Conservation (phyloP, 2,888 invertebrate species). For the Diplazon laetatorius region DNA sequence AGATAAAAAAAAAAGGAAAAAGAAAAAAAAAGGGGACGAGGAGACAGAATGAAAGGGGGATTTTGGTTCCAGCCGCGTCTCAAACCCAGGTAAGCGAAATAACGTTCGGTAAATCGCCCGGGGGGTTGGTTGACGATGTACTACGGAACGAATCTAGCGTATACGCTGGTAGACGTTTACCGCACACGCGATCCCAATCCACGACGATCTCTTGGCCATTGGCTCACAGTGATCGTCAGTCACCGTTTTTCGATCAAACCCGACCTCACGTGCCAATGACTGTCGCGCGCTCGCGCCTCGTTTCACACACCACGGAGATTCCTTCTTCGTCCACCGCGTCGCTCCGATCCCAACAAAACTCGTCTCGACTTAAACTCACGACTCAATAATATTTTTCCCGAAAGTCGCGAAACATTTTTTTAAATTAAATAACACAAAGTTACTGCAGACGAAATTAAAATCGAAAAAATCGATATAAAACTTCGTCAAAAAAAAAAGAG, state of each 20-base stretch:
- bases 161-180: not conserved
- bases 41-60: constrained; percentile 41
- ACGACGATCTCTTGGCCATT: not conserved
- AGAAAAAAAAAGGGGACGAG: constrained; percentile 1
- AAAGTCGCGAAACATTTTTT: no score
- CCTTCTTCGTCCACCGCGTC: not conserved
- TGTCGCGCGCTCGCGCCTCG: not conserved
- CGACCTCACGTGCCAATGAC: not conserved
- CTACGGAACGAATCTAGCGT: constrained; percentile 21
- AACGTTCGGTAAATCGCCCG: constrained; percentile 50
- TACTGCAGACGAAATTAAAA: no score
- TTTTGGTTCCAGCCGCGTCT: constrained; percentile 55
- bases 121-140: constrained; percentile 19
- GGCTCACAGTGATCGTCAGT: not conserved
- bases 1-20: constrained; percentile 28
- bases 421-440: no score
- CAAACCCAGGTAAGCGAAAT: constrained; percentile 59
- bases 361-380: no score
- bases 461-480: no score
- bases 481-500: no score
- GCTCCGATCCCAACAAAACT: not conserved
- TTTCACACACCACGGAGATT: not conserved
- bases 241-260: not conserved
- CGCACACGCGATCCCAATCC: not conserved
- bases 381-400: not conserved